These are phyloP conservation scores for Siniperca chuatsi DNA, from an alignment of 2,113 vertebrate genomes.

Conservation along the genomic window DNA sequence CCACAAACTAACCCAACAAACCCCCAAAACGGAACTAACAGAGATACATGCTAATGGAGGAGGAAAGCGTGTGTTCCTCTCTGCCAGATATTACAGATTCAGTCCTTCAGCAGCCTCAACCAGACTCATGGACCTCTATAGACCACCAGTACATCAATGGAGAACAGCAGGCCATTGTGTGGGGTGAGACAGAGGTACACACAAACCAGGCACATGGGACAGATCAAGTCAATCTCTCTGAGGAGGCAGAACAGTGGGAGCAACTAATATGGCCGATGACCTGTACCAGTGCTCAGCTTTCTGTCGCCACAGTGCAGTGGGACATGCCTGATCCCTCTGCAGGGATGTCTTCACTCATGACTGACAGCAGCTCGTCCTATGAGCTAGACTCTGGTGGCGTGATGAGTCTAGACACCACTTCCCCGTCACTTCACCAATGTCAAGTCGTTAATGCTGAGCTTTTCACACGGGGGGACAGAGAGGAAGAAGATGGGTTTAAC, in stretches of 20 bases:
- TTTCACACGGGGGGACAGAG: constrained; percentile 14
- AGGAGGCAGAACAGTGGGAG: constrained; percentile 68
- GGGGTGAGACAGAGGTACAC: constrained; percentile 26
- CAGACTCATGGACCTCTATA: constrained; percentile 34
- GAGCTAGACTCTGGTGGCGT: constrained; percentile 38
- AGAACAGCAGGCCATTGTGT: constrained; percentile 20
- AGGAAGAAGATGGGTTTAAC: constrained; percentile 49
- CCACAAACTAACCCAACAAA: not conserved
- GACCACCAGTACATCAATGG: constrained; percentile 52
- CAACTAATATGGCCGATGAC: constrained; percentile 57
- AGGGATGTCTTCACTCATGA: constrained; percentile 41
- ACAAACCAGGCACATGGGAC: not conserved
- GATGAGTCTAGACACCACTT: constrained; percentile 27
- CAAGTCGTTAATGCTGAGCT: constrained; percentile 33
- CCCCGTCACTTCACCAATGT: constrained; percentile 12
- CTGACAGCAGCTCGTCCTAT: constrained; percentile 54
- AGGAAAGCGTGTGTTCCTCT: constrained; percentile 58
- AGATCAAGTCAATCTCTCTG: constrained; percentile 15
- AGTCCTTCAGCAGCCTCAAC: constrained; percentile 24
- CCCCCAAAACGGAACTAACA: constrained; percentile 5
- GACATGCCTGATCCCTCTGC: constrained; percentile 63
- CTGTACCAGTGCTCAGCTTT: constrained; percentile 56
- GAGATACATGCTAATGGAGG: constrained; percentile 70
- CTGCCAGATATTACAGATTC: constrained; percentile 41
- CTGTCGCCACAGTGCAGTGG: constrained; percentile 81